Conservation (phyloP, 1,140 invertebrate genomes). For the Bombus superbus region DNA sequence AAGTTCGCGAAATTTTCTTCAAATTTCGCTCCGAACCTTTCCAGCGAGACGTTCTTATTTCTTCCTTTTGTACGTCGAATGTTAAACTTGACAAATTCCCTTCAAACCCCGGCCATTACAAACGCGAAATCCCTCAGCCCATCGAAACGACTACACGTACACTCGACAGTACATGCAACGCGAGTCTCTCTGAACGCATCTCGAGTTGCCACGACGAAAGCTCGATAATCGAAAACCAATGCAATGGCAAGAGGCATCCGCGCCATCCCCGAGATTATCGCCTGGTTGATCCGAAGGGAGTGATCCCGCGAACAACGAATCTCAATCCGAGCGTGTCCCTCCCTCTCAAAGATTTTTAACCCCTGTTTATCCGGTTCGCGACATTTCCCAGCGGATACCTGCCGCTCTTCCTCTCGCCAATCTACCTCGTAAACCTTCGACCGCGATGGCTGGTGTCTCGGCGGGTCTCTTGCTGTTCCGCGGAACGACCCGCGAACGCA, state of each 20-base stretch:
- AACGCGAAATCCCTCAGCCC: too few species aligned
- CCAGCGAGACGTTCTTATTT: too few species aligned
- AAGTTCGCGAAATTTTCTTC: too few species aligned
- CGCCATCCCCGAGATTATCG: slow-evolving; percentile 14
- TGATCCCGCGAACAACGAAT: slow-evolving; percentile 24
- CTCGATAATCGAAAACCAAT: slow-evolving; percentile 15
- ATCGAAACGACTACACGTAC: neutral
- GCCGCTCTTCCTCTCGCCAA: neutral
- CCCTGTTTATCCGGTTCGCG: slow-evolving; percentile 9
- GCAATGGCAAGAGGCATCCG: neutral
- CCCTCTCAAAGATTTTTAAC: neutral
- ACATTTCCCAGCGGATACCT: slow-evolving; percentile 20
- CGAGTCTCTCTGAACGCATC: neutral
- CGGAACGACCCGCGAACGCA: neutral
- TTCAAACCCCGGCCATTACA: too few species aligned
- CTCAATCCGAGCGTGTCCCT: neutral
- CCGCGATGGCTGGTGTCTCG: slow-evolving; percentile 13
- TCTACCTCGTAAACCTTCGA: too few species aligned
- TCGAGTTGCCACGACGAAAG: slow-evolving; percentile 13
- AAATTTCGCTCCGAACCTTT: too few species aligned
- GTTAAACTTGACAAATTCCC: too few species aligned
- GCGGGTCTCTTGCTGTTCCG: slow-evolving; percentile 1
- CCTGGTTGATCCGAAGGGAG: neutral
- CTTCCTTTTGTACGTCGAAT: too few species aligned
- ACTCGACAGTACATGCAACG: neutral